Percentiles rank a stretch among this genome's conserved stretches.
Evolutionary conservation across 2,888 invertebrate genomes (phyloP).

Genomic region (Heteropelma amictum): DNA sequence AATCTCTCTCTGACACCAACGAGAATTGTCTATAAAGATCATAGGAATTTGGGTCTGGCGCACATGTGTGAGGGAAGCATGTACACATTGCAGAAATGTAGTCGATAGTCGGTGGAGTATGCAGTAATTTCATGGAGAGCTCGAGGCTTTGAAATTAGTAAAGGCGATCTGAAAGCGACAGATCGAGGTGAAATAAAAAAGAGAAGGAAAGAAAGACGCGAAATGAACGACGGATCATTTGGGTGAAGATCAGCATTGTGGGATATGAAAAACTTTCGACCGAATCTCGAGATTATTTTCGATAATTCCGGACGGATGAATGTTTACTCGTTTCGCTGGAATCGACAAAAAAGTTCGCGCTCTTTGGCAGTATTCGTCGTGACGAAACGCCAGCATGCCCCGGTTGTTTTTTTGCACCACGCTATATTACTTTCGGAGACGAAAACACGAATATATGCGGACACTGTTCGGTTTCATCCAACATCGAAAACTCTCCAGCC

Average conservation of each 20-base stretch:
- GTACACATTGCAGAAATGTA: not conserved
- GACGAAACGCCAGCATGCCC: slow-evolving; percentile 3
- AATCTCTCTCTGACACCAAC: not conserved
- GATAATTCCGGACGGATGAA: no score
- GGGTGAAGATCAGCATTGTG: no score
- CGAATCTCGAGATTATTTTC: no score
- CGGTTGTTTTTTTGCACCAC: slow-evolving; percentile 14
- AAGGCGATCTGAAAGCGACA: not conserved
- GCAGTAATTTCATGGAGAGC: not conserved
- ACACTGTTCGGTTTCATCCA: not conserved
- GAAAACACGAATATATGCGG: not conserved
- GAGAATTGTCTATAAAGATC: slow-evolving; percentile 3
- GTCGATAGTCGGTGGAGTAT: slow-evolving; percentile 32
- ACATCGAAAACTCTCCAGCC: not conserved
- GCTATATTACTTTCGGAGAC: not conserved
- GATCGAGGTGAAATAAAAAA: not conserved
- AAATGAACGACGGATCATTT: no score
- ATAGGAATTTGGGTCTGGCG: slow-evolving; percentile 16
- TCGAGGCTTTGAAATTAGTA: not conserved
- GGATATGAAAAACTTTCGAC: no score
- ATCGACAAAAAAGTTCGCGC: no score
- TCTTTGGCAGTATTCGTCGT: not conserved
- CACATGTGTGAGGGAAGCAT: not conserved
- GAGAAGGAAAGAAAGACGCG: not conserved
- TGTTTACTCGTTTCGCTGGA: no score